A percentile compares a stretch with the other conserved stretches of the same genome.
These are phyloP conservation scores for Dendrocincla tyrannina DNA, from an alignment of 2,797 vertebrate genomes.

Conservation along the genomic window DNA sequence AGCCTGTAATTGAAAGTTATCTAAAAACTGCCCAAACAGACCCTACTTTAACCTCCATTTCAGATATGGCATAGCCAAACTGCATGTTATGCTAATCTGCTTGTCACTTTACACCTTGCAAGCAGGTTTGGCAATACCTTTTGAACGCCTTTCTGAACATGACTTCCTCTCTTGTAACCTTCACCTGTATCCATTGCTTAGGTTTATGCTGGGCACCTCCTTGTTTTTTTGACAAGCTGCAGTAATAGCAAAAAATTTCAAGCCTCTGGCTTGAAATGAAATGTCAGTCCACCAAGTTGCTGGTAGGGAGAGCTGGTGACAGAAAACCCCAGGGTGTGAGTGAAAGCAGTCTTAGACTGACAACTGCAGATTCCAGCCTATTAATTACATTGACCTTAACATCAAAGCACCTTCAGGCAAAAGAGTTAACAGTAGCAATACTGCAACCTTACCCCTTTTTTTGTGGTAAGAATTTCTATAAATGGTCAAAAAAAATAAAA, in stretches of 20 bases:
- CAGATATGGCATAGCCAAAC: neutral
- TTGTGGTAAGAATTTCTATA: neutral
- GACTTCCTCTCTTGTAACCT: neutral
- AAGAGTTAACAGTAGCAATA: neutral
- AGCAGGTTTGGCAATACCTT: neutral
- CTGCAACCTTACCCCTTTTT: neutral
- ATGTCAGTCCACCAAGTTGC: constrained; percentile 10
- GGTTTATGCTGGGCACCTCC: neutral
- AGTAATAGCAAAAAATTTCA: constrained; percentile 48
- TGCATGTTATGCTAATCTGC: neutral
- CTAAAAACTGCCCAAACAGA: neutral
- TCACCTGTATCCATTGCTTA: neutral
- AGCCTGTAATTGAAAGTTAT: neutral
- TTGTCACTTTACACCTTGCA: neutral
- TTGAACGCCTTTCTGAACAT: neutral
- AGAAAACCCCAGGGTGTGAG: constrained; percentile 19
- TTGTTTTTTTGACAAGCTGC: constrained; percentile 10
- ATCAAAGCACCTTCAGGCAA: constrained; percentile 3
- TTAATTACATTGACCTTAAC: constrained; percentile 43
- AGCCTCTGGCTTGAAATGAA: constrained; percentile 13
- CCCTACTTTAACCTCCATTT: neutral
- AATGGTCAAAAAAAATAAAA: neutral
- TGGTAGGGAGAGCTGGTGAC: constrained; percentile 30
- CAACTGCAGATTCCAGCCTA: constrained; percentile 12
- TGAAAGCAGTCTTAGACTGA: constrained; percentile 31